These are phyloP conservation scores for Phocoena sinus DNA, from an alignment of 2,113 vertebrate genomes.

Conservation along the genomic window DNA sequence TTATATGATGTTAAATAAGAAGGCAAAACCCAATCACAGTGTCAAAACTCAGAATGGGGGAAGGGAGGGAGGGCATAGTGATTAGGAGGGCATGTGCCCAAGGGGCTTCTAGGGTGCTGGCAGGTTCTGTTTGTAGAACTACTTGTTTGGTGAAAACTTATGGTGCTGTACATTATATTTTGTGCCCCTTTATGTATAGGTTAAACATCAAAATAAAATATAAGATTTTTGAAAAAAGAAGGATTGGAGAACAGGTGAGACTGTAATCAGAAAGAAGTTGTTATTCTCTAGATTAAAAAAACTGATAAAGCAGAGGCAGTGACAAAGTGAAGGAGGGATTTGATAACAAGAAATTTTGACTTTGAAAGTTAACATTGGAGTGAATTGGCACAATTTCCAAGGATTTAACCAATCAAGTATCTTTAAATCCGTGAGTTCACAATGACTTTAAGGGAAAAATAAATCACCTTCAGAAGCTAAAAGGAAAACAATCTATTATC, in stretches of 20 bases:
- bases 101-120: neutral
- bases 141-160: neutral
- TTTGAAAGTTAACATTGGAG: neutral
- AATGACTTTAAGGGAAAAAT: neutral
- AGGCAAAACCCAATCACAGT: neutral
- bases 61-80: neutral
- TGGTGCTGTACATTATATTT: neutral
- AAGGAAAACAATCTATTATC: neutral
- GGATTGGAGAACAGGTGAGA: neutral
- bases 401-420: neutral
- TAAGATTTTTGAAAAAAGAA: neutral
- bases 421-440: neutral
- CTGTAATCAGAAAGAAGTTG: neutral
- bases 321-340: neutral
- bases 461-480: neutral
- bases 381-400: neutral
- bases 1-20: neutral
- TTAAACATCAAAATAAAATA: neutral
- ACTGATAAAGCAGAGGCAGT: neutral
- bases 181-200: neutral
- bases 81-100: neutral
- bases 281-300: neutral
- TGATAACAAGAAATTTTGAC: neutral
- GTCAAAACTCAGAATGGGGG: neutral
- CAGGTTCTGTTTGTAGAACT: neutral